Conservation (phyloP, 2,113 vertebrate species). For the Pimephales promelas region DNA sequence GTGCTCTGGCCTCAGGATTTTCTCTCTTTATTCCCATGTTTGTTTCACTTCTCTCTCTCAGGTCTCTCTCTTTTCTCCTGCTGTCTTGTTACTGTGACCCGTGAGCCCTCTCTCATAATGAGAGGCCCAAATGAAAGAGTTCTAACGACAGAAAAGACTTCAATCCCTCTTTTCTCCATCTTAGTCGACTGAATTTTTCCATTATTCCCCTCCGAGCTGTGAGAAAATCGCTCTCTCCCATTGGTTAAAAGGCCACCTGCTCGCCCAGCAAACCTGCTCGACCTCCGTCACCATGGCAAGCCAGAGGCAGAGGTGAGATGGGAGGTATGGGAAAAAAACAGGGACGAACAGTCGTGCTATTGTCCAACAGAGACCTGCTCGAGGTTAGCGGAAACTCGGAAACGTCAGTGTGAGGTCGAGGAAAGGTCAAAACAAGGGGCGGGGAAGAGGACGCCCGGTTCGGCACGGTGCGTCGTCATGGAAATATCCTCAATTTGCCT, state of each 20-base stretch:
- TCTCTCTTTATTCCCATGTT: slow-evolving; percentile 47
- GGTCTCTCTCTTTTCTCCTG: slow-evolving; percentile 42
- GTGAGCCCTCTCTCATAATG: slow-evolving; percentile 20
- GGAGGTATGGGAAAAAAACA: slow-evolving; percentile 54
- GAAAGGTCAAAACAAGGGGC: slow-evolving; percentile 38
- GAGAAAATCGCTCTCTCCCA: slow-evolving; percentile 30
- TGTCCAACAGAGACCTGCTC: slow-evolving; percentile 15
- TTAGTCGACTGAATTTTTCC: slow-evolving; percentile 40
- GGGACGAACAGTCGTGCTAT: slow-evolving; percentile 44
- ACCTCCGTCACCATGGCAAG: slow-evolving; percentile 42
- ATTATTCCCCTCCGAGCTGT: slow-evolving; percentile 44
- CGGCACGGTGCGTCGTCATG: slow-evolving; percentile 42
- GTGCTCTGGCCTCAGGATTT: slow-evolving; percentile 31
- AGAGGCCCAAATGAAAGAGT: slow-evolving; percentile 38
- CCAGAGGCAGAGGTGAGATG: slow-evolving; percentile 45
- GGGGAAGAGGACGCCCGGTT: slow-evolving; percentile 9
- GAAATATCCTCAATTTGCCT: slow-evolving; percentile 46
- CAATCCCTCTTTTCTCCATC: slow-evolving; percentile 48
- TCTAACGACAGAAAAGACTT: slow-evolving; percentile 39
- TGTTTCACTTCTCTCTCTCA: slow-evolving; percentile 41
- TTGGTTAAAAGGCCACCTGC: slow-evolving; percentile 50
- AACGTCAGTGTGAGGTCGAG: slow-evolving; percentile 25
- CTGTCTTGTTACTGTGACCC: slow-evolving; percentile 46
- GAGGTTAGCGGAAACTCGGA: slow-evolving; percentile 37
- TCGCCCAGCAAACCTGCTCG: slow-evolving; percentile 24